Base-by-base conservation (phyloP, 2,888 invertebrate species). In the Stenchaetothrips biformis region DNA sequence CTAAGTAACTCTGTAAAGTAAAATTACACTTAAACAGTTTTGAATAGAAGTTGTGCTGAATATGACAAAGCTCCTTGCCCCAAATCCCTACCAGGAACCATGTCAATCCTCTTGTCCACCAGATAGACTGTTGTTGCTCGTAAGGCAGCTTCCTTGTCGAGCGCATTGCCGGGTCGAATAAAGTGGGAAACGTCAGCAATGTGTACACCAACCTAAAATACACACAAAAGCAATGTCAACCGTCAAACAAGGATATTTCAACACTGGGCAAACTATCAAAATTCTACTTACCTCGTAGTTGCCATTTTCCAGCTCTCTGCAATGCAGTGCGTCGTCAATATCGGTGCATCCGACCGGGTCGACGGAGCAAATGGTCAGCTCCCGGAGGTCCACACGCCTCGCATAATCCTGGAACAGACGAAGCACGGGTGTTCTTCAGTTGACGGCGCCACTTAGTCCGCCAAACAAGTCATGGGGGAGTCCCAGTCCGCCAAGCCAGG, bases 341-440 rank as follows among this genome's bases (percentile, higher is more conserved):
- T 99, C 99, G 0, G 99, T 99, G 86, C 99, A 99, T 0, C 99
- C 99, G 0, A 97, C 97, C 3, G 99, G 99, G 89, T 99, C 98
- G 0, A 99, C 98, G 0, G 97, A 98, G 85, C 98, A 99, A 77
- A 99, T 92, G 84, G 92, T 92, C 6, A 97, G 86, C 80, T 94
- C 90, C 16, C 98, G 92, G 0, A 99, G 88, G 86, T 99, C 98
- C 13, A 91, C 92, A 37, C 99, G 91, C 84, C 91, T 91, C 37
- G 90, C 90, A 81, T 93, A 89, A 86, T 96, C 95, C 93, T 95
- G 84, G 0, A 83, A 82, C 81, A 81, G 83, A 81, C 81, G 80
- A 79, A 81, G 79, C 80, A 78, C 67, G 6, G 67, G 59, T 80
- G 80, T 67, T 79, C 27, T 25, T 53, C 53, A 18, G 4, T 59